Evolutionary conservation across 1,140 invertebrate species (phyloP), one percentile per base, ranked within the genome.

Genomic region (Acromyrmex charruanus): DNA sequence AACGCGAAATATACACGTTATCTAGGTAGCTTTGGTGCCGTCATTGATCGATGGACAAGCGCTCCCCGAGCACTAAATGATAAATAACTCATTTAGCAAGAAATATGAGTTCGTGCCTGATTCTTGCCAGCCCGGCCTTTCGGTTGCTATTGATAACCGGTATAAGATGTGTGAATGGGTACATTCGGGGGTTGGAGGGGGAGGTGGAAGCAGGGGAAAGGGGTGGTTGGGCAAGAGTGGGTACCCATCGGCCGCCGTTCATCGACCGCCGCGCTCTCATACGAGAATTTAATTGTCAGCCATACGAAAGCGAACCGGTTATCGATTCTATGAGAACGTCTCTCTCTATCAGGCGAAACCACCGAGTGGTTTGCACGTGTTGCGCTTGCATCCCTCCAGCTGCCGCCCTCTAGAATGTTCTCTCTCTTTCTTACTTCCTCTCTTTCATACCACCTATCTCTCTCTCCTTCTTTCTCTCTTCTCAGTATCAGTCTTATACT

Each of bases 211-310:
- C 39, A 35, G n/a, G 49, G 31, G 49, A 59, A 39, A 31, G 53
- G 18, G 58, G 58, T n/a, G 49, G 49, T 16, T 61, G 25, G 59
- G 59, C 21, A 31, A 66, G 72, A 79, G 53, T 49, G 68, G 80
- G 39, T 18, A 84, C 28, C 80, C 55, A 74, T 84, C 68, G 68
- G 69, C 55, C 39, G 39, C 55, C 69, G 80, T 84, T 84, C 80
- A 84, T 84, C 80, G 80, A 84, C 80, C 80, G 80, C 77, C 49
- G 63, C 88, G 77, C 49, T 87, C 49, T 87, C 75, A 90, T 89
- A 92, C 87, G 91, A 92, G 89, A 91, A 92, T 93, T 92, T 93
- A 92, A 93, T 93, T 92, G 91, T 91, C 92, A 88, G 88, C 86
- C 87, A 92, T 91, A 91, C 88, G 90, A 85, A 89, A 89, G 58